Evolutionary conservation across 2,113 vertebrate genomes (phyloP), one percentile per base, ranked within the genome.

Genomic region (Glareola pratincola): DNA sequence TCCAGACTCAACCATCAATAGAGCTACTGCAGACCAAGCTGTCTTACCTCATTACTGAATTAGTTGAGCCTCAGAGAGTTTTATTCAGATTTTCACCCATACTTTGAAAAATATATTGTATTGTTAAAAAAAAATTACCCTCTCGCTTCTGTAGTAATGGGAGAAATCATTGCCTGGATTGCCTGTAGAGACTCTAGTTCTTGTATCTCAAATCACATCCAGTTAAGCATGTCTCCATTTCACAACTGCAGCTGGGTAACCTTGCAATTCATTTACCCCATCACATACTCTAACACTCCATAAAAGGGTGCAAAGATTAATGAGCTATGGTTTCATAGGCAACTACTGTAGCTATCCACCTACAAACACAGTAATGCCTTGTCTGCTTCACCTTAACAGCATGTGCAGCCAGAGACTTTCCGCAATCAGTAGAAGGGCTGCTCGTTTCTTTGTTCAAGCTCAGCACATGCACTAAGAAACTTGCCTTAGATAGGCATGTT

Each of bases 21-120:
- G 36, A 85, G 90, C 85, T 64, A 48, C 54, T 26, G 72, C 77
- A 64, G 50, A 78, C 63, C 74, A 92, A 94, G 43, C 84, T 96
- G 78, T 83, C 92, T 92, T 82, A 83, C 87, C 80, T 97, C 79
- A 84, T 92, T 92, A 86, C 73, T 87, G 64, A 92, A 80, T 91
- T 88, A 90, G 80, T 18, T 85, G 75, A 95, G 43, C 85, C 87
- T 88, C 37, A 12, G 78, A 88, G 93, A 96, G 39, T 53, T 77
- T 41, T 51, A 93, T 48, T 54, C 88, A 95, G 86, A 91, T 96
- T 94, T 86, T 93, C 76, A 90, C 57, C 39, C 68, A 39, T 59
- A 78, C 76, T 91, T 80, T 53, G 56, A 95, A 92, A 94, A 63
- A 43, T 22, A 90, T 21, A 74, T 17, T 50, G 21, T 34, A 59